phyloP scores from a whole-genome alignment of 2,888 invertebrate species.

The Petrolisthes cinctipes region DNA sequence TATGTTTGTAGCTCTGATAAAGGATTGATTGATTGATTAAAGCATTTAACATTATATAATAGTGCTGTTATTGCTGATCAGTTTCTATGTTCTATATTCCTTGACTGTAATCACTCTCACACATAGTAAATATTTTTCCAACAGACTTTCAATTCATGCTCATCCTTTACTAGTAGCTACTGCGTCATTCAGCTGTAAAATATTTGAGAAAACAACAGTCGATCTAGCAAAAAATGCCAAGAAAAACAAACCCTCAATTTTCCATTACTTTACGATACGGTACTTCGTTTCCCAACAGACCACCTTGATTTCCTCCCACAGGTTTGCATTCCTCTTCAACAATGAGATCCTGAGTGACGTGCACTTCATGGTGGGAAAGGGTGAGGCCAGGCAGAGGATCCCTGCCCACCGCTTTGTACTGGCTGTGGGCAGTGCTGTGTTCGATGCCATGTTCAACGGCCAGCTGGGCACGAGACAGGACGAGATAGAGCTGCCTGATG shows the following conservation, averaged over 20 bases:
- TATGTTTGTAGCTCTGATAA: neutral
- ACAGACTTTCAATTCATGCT: no score
- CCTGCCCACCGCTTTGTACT: conserved; percentile 85
- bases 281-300: no score
- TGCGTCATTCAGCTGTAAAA: no score
- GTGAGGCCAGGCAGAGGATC: conserved; percentile 76
- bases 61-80: no score
- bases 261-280: no score
- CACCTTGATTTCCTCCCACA: neutral
- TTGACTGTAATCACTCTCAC: no score
- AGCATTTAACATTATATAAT: neutral
- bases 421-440: conserved; percentile 86
- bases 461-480: conserved; percentile 75
- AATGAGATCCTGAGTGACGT: conserved; percentile 80
- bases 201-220: no score
- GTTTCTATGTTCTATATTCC: no score
- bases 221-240: neutral
- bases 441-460: conserved; percentile 89
- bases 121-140: no score
- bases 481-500: conserved; percentile 85
- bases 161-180: no score
- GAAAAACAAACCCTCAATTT: neutral
- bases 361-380: conserved; percentile 83
- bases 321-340: conserved; percentile 78
- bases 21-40: neutral